Evolutionary conservation across 2,797 vertebrate species (phyloP).

Genomic region (Craterocephalus amniculus): DNA sequence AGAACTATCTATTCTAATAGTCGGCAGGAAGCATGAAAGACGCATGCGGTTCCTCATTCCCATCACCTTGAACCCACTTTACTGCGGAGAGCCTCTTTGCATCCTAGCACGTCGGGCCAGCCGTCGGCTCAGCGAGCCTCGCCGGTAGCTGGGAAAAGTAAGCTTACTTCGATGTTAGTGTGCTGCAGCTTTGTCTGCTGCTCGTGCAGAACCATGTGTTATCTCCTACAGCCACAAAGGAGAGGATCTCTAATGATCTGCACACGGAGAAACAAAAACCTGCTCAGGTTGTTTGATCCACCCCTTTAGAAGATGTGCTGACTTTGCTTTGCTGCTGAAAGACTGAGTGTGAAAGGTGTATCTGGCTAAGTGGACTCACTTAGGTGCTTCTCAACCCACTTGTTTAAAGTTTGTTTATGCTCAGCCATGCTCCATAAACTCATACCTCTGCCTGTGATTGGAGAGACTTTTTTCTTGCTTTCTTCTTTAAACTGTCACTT

Average conservation of each 20-base stretch:
- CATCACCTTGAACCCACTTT: slow-evolving; percentile 69
- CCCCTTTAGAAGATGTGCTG: slow-evolving; percentile 43
- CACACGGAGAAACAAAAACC: neutral
- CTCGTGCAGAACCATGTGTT: slow-evolving; percentile 41
- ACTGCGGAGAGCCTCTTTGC: slow-evolving; percentile 38
- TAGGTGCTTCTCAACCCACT: slow-evolving; percentile 51
- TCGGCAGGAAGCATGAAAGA: slow-evolving; percentile 56
- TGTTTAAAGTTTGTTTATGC: slow-evolving; percentile 80
- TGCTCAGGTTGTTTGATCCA: slow-evolving; percentile 44
- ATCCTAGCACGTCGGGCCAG: slow-evolving; percentile 18
- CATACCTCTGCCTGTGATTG: slow-evolving; percentile 82
- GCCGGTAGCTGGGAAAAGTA: slow-evolving; percentile 41
- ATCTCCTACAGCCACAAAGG: slow-evolving; percentile 49
- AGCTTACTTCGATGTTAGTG: slow-evolving; percentile 55
- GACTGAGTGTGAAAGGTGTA: slow-evolving; percentile 77
- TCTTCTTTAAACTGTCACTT: slow-evolving; percentile 82
- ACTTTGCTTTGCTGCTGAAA: slow-evolving; percentile 69
- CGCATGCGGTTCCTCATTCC: slow-evolving; percentile 41
- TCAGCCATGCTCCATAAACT: slow-evolving; percentile 81
- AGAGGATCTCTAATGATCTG: slow-evolving; percentile 58
- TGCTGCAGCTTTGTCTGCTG: slow-evolving; percentile 33
- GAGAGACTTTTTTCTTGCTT: slow-evolving; percentile 64
- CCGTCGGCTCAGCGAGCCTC: slow-evolving; percentile 7
- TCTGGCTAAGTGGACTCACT: slow-evolving; percentile 80
- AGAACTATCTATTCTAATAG: slow-evolving; percentile 74